Conservation (phyloP, 2,797 vertebrate genomes). For the Todus mexicanus region DNA sequence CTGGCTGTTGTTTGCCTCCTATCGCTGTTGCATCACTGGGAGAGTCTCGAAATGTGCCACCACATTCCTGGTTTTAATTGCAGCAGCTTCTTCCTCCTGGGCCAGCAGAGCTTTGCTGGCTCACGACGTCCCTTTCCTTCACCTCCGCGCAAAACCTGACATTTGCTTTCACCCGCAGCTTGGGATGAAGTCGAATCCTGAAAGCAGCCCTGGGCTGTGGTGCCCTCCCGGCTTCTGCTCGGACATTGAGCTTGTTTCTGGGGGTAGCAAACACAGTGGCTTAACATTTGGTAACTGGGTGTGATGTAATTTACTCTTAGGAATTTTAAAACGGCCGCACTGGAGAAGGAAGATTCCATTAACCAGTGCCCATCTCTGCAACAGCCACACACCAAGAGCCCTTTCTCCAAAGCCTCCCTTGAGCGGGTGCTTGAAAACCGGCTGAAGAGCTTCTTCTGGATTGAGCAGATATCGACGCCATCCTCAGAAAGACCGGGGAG, state of each 20-base stretch:
- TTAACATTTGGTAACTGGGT: neutral
- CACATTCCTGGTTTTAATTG: neutral
- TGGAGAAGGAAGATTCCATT: accelerated
- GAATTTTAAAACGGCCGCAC: neutral
- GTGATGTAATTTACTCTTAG: neutral
- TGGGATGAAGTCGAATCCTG: neutral
- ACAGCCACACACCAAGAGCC: neutral
- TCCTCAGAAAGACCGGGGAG: neutral
- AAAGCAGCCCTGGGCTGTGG: neutral
- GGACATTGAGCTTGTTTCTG: neutral
- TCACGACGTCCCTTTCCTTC: accelerated
- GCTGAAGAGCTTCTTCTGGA: neutral
- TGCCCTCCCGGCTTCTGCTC: neutral
- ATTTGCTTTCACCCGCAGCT: neutral
- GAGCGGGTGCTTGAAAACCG: neutral
- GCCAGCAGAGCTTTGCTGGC: neutral
- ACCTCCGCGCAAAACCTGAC: neutral
- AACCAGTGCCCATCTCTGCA: accelerated
- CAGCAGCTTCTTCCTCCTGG: neutral
- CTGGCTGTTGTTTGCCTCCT: neutral
- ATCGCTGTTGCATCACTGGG: neutral
- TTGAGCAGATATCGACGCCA: neutral
- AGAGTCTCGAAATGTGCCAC: neutral
- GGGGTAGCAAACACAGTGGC: neutral
- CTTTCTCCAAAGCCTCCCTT: neutral